These are phyloP conservation scores for Halictus ligatus DNA, from an alignment of 2,888 invertebrate species.

Conservation along the genomic window DNA sequence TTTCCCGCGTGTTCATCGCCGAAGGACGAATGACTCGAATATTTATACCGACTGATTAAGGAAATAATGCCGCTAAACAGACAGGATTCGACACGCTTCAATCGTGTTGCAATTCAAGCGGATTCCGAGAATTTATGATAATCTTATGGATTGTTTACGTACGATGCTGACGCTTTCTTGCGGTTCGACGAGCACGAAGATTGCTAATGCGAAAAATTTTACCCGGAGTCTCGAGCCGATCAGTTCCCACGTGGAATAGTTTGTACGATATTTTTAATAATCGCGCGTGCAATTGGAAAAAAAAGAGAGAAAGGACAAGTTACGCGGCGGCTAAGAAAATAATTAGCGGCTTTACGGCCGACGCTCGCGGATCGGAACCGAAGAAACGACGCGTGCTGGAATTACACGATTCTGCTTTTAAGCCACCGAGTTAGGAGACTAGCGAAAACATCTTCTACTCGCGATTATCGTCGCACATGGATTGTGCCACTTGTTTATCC, in stretches of 20 bases:
- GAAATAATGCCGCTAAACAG: background rate
- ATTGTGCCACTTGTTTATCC: background rate
- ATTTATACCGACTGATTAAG: background rate
- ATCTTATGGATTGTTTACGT: background rate
- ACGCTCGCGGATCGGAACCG: background rate
- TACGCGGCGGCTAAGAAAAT: background rate
- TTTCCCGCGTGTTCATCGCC: background rate
- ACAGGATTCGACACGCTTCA: background rate
- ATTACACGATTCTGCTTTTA: slow-evolving; percentile 35
- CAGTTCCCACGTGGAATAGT: background rate
- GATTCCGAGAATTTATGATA: slow-evolving; percentile 4
- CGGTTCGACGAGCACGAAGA: background rate
- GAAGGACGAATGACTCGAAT: background rate
- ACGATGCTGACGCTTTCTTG: background rate
- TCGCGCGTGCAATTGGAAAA: background rate
- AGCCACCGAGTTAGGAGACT: background rate
- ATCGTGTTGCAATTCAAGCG: background rate
- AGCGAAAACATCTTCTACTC: background rate
- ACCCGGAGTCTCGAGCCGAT: too few species aligned
- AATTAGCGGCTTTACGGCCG: background rate
- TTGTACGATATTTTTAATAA: background rate
- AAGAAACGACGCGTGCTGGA: slow-evolving; percentile 4
- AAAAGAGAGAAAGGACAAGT: background rate
- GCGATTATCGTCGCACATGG: background rate
- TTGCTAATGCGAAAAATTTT: background rate